Evolutionary conservation across 2,797 vertebrate genomes (phyloP).

Genomic region (Neoniphon sammara): DNA sequence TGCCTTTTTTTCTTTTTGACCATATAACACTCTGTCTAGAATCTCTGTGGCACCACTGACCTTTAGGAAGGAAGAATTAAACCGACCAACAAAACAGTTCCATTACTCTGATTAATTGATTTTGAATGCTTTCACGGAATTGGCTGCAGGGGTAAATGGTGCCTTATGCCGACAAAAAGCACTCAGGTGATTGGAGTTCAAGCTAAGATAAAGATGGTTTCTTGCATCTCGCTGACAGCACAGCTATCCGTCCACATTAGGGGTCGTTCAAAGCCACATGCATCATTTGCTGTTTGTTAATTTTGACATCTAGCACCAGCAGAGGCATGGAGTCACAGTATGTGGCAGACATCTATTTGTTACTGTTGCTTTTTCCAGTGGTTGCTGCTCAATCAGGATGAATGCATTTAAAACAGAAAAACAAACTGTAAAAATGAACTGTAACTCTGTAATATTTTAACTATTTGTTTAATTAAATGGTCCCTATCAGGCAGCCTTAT

Average conservation of each 20-base stretch:
- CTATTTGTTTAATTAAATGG: neutral
- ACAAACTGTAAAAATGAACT: neutral
- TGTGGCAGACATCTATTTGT: no score
- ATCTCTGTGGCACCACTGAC: conserved; percentile 37
- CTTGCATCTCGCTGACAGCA: conserved; percentile 22
- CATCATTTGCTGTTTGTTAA: neutral
- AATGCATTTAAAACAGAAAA: neutral
- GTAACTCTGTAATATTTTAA: neutral
- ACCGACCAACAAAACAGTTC: conserved; percentile 62
- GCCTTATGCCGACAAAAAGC: conserved; percentile 51
- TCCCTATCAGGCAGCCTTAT: neutral
- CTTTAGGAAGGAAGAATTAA: conserved; percentile 59
- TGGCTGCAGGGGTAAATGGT: conserved; percentile 46
- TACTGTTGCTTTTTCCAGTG: neutral
- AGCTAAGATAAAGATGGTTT: conserved; percentile 36
- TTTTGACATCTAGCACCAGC: neutral
- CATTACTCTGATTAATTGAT: conserved; percentile 73
- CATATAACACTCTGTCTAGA: conserved; percentile 11
- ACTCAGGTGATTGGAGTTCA: conserved; percentile 65
- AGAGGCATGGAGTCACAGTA: neutral
- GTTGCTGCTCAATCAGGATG: neutral
- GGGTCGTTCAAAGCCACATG: conserved; percentile 10
- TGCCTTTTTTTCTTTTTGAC: conserved; percentile 19
- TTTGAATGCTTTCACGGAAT: conserved; percentile 71
- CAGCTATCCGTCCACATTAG: conserved; percentile 6